Percentiles rank a stretch among this genome's conserved stretches.
These are phyloP conservation scores for Fabriciana adippe DNA, from an alignment of 2,888 invertebrate genomes.

Conservation along the genomic window DNA sequence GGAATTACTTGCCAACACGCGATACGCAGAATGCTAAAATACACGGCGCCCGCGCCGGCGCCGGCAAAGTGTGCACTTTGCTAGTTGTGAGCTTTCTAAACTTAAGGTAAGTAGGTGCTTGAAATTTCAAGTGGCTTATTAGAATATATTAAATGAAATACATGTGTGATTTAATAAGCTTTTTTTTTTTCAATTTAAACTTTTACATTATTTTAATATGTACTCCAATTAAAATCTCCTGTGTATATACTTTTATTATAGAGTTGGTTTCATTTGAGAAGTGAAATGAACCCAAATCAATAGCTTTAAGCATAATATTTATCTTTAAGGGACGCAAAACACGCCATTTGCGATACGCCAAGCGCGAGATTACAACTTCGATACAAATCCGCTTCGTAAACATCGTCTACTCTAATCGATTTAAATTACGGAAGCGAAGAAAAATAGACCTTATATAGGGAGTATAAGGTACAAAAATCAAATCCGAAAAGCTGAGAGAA, in stretches of 20 bases:
- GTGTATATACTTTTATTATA: not conserved
- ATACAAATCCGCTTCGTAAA: conserved; percentile 66
- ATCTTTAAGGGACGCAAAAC: conserved; percentile 31
- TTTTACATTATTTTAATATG: too few species aligned
- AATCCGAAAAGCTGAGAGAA: conserved; percentile 1
- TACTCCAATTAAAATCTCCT: too few species aligned
- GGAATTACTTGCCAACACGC: conserved; percentile 54
- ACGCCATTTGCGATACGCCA: conserved; percentile 39
- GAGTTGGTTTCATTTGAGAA: not conserved
- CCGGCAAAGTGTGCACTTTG: conserved; percentile 33
- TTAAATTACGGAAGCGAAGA: conserved; percentile 42
- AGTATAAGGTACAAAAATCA: conserved; percentile 40
- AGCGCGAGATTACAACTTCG: conserved; percentile 59
- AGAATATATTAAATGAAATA: not conserved
- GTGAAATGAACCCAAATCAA: conserved; percentile 18
- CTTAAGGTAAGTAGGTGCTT: conserved; percentile 25
- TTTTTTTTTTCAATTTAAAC: too few species aligned
- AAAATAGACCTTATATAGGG: conserved; percentile 44
- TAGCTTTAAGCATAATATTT: conserved; percentile 27
- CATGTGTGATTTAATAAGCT: not conserved
- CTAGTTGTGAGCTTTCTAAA: conserved; percentile 35
- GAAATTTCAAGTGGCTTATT: conserved; percentile 2
- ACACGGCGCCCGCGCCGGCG: conserved; percentile 57
- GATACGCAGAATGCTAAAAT: conserved; percentile 61
- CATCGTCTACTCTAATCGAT: conserved; percentile 58